Base-by-base conservation (phyloP, 1,140 invertebrate species). In the Drosophila mauritiana region DNA sequence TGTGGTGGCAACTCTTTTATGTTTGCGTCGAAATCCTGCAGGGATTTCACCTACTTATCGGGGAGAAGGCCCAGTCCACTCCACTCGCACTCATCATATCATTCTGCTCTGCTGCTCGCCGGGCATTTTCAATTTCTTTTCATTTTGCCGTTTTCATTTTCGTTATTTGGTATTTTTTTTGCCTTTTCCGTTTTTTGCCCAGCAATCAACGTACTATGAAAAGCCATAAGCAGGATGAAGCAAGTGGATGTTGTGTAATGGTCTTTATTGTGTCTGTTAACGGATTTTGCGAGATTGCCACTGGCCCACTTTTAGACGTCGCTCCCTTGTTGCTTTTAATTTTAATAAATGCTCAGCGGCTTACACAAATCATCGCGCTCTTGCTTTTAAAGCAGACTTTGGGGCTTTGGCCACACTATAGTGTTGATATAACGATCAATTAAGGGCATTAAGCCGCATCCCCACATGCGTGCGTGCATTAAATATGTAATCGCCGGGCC, bases 251-350 rank as follows among this genome's bases (percentile, higher is more conserved):
- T 46, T 40, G 54, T 67, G 54, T 76, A 76, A 76, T 58, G 62
- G 73, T 68, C 73, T 76, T 63, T 76, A 76, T 76, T 76, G 73
- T 76, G 73, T 75, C 73, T 76, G 73, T 68, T 76, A 76, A 76
- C 73, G 73, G 72, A 75, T 76, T 76, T 76, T 54, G 31, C 39
- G 73, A 58, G 34, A 45, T 20, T 17, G 49, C 45, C 53, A 27
- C 37, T 27, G 55, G 40, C 31, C 57, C 68, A 48, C 69, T 73
- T 70, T 61, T 31, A 48, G 46, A 57, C 39, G 31, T 15, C 34
- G 22, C 17, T 62, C 36, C 53, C 37, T 52, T 48, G 43, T 31
- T 49, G 59, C 52, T 75, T 75, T 77, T 59, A 55, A 77, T 77
- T 77, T 76, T 77, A 68, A 77, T 77, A 69, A 77, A 69, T 76